A percentile compares a stretch with the other conserved stretches of the same genome.
These are phyloP conservation scores for Dendroctonus valens DNA, from an alignment of 1,140 invertebrate genomes.

Conservation along the genomic window DNA sequence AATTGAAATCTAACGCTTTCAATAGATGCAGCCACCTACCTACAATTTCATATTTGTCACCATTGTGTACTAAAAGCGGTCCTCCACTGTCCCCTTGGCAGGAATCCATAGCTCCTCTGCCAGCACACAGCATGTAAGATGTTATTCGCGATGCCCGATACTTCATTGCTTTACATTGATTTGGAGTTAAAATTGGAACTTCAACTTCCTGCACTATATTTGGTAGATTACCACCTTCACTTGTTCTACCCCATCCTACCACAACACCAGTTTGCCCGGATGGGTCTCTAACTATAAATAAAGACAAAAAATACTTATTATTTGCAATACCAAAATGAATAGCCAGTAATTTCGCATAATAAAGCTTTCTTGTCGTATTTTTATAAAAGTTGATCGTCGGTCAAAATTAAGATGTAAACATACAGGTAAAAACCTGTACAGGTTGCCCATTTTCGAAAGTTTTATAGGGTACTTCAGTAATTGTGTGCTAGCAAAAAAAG, in stretches of 20 bases:
- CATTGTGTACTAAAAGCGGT: constrained; percentile 69
- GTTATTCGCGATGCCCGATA: constrained; percentile 78
- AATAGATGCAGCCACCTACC: constrained; percentile 53
- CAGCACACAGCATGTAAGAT: constrained; percentile 77
- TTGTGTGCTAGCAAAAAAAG: too few relatives aligned
- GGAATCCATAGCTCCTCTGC: constrained; percentile 74
- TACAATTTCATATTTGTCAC: constrained; percentile 71
- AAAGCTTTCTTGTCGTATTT: too few relatives aligned
- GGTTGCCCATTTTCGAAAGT: too few relatives aligned
- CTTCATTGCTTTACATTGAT: constrained; percentile 77
- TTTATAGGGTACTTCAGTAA: too few relatives aligned
- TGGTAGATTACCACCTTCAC: constrained; percentile 77
- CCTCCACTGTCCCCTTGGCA: constrained; percentile 86
- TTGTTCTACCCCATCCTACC: constrained; percentile 81
- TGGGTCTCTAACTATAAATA: constrained; percentile 55
- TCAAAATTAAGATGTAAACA: too few relatives aligned
- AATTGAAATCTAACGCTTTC: too few relatives aligned
- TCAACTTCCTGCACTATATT: constrained; percentile 77
- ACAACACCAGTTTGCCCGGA: constrained; percentile 72
- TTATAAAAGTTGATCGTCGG: too few relatives aligned
- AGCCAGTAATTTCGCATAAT: neutral
- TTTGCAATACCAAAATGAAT: neutral
- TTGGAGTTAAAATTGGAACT: constrained; percentile 76
- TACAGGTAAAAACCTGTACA: too few relatives aligned
- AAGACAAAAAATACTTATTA: neutral